These are phyloP conservation scores for Daptonema setosum DNA, from an alignment of 2,888 invertebrate genomes.

Conservation along the genomic window DNA sequence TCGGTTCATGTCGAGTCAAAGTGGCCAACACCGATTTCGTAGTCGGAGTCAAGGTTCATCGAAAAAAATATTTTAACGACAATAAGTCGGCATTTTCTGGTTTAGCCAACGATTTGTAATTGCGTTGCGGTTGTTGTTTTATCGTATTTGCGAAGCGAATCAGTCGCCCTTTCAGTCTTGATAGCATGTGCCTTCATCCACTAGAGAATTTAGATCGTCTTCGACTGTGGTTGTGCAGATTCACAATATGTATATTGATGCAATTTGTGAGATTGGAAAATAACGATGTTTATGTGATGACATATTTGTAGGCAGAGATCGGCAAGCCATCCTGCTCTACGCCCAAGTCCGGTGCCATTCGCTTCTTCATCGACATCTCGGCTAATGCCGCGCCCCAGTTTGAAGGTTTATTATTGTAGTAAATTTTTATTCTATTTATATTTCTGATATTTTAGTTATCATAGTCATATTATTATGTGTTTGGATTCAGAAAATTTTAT, in stretches of 20 bases:
- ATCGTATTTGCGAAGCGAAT: no score
- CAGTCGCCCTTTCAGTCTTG: no score
- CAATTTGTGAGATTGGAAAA: background rate
- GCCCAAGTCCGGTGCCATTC: conserved; percentile 47
- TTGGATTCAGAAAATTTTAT: background rate
- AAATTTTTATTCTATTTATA: background rate
- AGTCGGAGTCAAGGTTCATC: background rate
- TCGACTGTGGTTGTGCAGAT: no score
- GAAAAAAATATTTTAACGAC: background rate
- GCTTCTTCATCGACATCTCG: conserved; percentile 90
- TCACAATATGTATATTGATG: no score
- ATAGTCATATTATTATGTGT: background rate
- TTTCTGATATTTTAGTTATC: background rate
- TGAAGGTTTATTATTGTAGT: conserved; percentile 42
- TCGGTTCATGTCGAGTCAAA: background rate
- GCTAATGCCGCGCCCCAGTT: conserved; percentile 90
- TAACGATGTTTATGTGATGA: background rate
- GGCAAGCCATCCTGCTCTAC: conserved; percentile 32
- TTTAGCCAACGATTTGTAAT: no score
- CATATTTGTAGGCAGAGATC: background rate
- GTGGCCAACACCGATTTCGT: background rate
- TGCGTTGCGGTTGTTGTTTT: no score
- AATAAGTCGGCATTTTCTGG: background rate
- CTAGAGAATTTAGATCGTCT: no score
- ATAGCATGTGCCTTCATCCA: no score